Base-by-base conservation (phyloP, 1,140 invertebrate species). In the Atta texana region DNA sequence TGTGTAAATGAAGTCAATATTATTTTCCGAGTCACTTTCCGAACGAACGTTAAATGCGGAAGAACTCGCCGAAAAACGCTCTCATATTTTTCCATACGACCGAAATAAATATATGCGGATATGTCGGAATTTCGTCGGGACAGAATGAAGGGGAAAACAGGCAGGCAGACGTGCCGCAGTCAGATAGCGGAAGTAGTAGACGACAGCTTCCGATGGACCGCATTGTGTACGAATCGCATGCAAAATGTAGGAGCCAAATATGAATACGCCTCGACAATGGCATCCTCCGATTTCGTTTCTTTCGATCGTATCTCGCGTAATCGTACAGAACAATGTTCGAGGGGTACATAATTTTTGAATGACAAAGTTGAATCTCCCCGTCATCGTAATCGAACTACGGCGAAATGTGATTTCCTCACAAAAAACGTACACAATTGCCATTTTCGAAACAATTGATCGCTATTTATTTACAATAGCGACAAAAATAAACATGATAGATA, bases 141-240 rank as follows among this genome's bases (percentile, higher is more conserved):
- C 51, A 85, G 88, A 82, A 89, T 74, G 88, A 77, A 78, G 63
- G 72, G 89, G 85, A 74, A 74, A 87, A 71, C 57, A 69, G 89
- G 57, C 84, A 74, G 89, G 59, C 88, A 89, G 88, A 89, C 89
- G 85, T 90, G 85, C 85, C 53, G 59, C 74, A 75, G 85, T 82
- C 77, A 87, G 89, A 90, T 90, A 89, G 88, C 89, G 93, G 93
- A 94, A 94, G 91, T 92, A 92, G 93, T 93, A 93, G 90, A 93
- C 92, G 92, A 93, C 92, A 91, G 89, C 88, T 94, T 94, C 93
- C 94, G 94, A 94, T 94, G 93, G 92, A 91, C 86, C 84, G 92
- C 81, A 94, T 94, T 94, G 93, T 94, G 88, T 91, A 87, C 88
- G 87, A 92, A 92, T 92, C 91, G 87, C 89, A 92, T 92, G 90